phyloP scores from a whole-genome alignment of 2,797 vertebrate genomes.

The Scolopax bukidnonensis region DNA sequence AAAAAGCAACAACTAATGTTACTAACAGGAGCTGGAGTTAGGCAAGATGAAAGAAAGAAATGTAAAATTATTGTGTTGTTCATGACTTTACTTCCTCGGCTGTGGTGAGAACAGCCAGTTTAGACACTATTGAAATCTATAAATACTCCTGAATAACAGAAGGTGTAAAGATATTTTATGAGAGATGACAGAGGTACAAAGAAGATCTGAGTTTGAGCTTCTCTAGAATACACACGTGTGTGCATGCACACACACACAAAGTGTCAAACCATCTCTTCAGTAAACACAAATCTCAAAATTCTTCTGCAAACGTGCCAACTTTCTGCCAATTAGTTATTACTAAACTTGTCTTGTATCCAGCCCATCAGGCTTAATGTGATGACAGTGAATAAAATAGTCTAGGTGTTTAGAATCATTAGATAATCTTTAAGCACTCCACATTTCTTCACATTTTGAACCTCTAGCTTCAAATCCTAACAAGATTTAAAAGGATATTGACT shows the following conservation, averaged over 20 bases:
- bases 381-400: not conserved
- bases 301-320: not conserved
- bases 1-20: not conserved
- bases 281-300: not conserved
- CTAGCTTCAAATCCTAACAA: not conserved
- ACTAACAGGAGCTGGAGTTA: not conserved
- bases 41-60: not conserved
- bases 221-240: fast-evolving
- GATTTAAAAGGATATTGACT: constrained; percentile 47
- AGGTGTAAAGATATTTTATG: not conserved
- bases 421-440: constrained; percentile 22
- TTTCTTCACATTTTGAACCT: not conserved
- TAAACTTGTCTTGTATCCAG: not conserved
- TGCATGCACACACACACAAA: fast-evolving
- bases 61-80: not conserved
- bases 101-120: not conserved
- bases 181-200: not conserved
- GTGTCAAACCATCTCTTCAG: not conserved
- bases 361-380: not conserved
- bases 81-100: not conserved
- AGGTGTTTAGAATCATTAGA: constrained; percentile 10
- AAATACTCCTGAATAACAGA: not conserved
- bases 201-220: not conserved
- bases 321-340: not conserved
- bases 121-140: not conserved